Percentiles rank a stretch among this genome's conserved stretches.
phyloP scores from a whole-genome alignment of 92 coral and sea anemone genomes.

The Zoanthus sansibaricus region DNA sequence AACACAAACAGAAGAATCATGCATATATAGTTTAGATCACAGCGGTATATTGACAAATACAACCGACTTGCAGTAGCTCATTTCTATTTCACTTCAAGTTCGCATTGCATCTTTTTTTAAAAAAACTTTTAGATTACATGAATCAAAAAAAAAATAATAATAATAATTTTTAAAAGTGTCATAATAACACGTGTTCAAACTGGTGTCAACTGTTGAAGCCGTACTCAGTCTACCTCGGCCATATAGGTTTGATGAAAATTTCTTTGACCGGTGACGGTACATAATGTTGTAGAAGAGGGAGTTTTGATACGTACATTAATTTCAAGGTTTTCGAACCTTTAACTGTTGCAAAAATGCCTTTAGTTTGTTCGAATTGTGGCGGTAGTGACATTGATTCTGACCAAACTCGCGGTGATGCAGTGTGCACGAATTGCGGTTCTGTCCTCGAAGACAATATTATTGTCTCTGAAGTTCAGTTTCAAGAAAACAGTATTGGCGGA shows the following conservation, averaged over 20 bases:
- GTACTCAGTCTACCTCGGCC: too few species aligned
- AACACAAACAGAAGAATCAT: not conserved
- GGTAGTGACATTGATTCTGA: slow-evolving; percentile 96
- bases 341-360: slow-evolving; percentile 73
- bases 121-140: not conserved
- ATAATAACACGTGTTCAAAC: too few species aligned
- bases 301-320: not conserved
- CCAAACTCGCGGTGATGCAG: slow-evolving; percentile 98
- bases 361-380: slow-evolving; percentile 98
- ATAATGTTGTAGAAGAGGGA: too few species aligned
- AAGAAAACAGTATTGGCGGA: slow-evolving; percentile 96
- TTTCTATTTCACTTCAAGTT: not conserved
- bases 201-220: too few species aligned
- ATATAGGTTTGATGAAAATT: too few species aligned
- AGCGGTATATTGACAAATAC: not conserved
- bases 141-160: too few species aligned
- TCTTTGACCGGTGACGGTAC: too few species aligned
- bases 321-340: not conserved
- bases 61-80: not conserved
- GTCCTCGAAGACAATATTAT: slow-evolving; percentile 96
- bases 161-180: too few species aligned
- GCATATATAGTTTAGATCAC: not conserved
- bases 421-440: slow-evolving; percentile 95
- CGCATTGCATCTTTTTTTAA: not conserved
- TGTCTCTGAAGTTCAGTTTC: slow-evolving; percentile 95